phyloP scores from a whole-genome alignment of 2,113 vertebrate genomes.

The Python bivittatus region DNA sequence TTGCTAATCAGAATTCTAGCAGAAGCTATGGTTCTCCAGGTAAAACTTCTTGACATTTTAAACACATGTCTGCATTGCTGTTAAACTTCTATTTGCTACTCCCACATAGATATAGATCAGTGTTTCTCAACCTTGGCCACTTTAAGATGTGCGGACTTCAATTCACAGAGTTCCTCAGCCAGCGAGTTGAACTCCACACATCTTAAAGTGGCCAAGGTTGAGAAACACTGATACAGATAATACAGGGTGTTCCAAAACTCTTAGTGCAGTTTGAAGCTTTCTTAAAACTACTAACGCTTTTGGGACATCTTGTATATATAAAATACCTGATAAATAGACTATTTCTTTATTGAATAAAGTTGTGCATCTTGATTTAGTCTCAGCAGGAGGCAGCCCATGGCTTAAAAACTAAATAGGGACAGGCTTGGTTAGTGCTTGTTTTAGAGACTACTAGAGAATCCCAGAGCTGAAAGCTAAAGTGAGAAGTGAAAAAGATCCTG shows the following conservation, averaged over 20 bases:
- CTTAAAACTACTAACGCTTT: background rate
- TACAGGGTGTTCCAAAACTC: background rate
- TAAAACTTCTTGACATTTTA: constrained; percentile 65
- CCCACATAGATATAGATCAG: background rate
- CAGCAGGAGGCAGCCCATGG: background rate
- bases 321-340: background rate
- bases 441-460: background rate
- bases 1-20: constrained; percentile 96
- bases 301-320: background rate
- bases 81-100: background rate
- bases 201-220: too few species aligned
- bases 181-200: too few species aligned
- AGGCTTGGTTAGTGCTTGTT: background rate
- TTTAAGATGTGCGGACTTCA: too few species aligned
- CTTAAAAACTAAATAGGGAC: background rate
- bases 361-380: background rate
- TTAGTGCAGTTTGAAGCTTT: background rate
- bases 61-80: background rate
- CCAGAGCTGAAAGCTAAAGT: background rate
- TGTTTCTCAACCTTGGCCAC: too few species aligned
- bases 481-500: background rate
- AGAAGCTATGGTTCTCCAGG: constrained; percentile 85
- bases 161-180: too few species aligned
- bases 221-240: background rate
- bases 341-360: background rate